Evolutionary conservation across 2,797 vertebrate species (phyloP).

Genomic region (Tangara arthus): DNA sequence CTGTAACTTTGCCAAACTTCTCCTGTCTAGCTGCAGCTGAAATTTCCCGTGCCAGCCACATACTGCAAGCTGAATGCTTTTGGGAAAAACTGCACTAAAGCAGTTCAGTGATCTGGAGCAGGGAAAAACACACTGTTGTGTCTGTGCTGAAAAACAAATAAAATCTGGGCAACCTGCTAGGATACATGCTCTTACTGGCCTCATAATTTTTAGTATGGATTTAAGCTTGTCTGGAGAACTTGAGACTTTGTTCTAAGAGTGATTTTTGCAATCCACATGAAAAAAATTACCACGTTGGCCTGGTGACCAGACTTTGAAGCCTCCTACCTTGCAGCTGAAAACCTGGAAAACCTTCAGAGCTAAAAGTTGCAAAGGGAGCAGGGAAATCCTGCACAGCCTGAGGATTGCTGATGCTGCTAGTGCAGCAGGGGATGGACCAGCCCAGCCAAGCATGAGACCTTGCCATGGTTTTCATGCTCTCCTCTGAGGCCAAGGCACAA

Average conservation of each 20-base stretch:
- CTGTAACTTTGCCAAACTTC: slow-evolving; percentile 39
- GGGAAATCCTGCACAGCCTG: background rate
- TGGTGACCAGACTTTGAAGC: background rate
- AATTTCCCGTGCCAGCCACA: background rate
- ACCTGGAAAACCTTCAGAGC: background rate
- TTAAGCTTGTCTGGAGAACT: background rate
- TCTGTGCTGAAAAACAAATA: background rate
- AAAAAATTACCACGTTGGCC: background rate
- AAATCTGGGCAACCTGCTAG: background rate
- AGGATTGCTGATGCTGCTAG: background rate
- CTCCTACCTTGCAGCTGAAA: background rate
- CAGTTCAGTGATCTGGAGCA: background rate
- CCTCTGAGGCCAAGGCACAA: background rate
- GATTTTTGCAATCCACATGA: background rate
- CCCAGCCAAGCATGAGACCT: background rate
- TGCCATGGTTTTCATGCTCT: background rate
- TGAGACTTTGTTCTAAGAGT: background rate
- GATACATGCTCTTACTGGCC: background rate
- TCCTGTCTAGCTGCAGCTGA: slow-evolving; percentile 11
- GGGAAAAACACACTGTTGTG: background rate
- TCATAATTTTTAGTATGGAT: background rate
- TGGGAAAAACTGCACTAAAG: background rate
- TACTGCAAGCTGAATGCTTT: background rate
- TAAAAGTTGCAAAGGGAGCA: background rate
- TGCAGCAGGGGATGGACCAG: background rate